Conservation (phyloP, 1,140 invertebrate genomes). For the Drosophila sucinea region DNA sequence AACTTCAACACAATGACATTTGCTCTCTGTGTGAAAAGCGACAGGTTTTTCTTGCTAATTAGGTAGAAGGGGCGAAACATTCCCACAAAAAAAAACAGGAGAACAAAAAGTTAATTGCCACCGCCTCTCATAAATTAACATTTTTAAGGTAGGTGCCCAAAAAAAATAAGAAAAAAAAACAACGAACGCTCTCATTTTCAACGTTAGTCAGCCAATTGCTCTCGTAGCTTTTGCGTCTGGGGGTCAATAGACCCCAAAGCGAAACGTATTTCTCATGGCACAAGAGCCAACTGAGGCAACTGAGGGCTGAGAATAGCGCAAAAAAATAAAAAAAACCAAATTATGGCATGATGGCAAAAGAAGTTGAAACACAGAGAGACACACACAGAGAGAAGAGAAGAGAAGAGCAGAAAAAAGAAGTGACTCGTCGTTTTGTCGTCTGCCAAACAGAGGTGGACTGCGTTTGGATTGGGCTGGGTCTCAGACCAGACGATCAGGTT, state of each 20-base stretch:
- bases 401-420: slow-evolving; percentile 20
- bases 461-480: slow-evolving; percentile 4
- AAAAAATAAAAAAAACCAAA: slow-evolving; percentile 38
- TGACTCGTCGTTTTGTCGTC: slow-evolving; percentile 59
- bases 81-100: slow-evolving; percentile 19
- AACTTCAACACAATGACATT: slow-evolving; percentile 31
- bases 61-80: slow-evolving; percentile 17
- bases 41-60: slow-evolving; percentile 37
- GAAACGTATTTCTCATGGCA: slow-evolving; percentile 38
- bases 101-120: slow-evolving; percentile 8
- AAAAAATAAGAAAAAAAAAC: slow-evolving; percentile 6
- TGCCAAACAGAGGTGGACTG: slow-evolving; percentile 30
- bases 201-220: slow-evolving; percentile 26
- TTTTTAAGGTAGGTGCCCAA: slow-evolving; percentile 5
- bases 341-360: slow-evolving; percentile 57
- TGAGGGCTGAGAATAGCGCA: slow-evolving; percentile 18
- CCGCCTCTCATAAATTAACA: slow-evolving; percentile 35
- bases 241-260: slow-evolving; percentile 63
- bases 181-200: slow-evolving; percentile 49
- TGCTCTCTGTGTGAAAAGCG: slow-evolving; percentile 29
- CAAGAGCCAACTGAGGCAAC: not conserved
- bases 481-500: slow-evolving; percentile 33
- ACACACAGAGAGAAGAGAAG: not conserved
- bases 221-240: slow-evolving; percentile 15
- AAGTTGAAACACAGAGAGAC: slow-evolving; percentile 26